Conservation (phyloP, 1,140 invertebrate genomes). For the Macrotrachela quadricornifera region DNA sequence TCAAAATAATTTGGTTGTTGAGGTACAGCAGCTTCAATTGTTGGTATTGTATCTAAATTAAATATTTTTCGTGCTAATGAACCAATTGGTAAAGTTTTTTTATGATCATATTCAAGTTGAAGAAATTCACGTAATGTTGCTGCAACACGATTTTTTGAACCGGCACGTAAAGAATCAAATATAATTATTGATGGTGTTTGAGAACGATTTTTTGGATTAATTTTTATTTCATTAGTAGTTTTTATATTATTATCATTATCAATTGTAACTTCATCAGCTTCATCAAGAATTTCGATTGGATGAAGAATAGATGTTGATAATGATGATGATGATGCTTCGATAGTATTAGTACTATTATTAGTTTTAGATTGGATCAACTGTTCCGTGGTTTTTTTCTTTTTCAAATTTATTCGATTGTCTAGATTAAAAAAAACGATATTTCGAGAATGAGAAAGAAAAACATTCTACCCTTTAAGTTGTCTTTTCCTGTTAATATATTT, state of each 20-base stretch:
- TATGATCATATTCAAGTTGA: conserved; percentile 48
- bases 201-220: not conserved
- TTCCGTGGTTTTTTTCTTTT: too few species aligned
- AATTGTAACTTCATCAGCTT: too few species aligned
- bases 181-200: not conserved
- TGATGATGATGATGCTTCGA: too few species aligned
- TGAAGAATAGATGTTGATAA: too few species aligned
- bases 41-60: conserved; percentile 28
- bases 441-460: too few species aligned
- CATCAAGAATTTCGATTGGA: too few species aligned
- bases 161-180: not conserved
- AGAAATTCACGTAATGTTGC: not conserved
- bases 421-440: too few species aligned
- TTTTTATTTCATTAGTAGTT: not conserved
- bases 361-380: too few species aligned
- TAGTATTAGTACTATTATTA: too few species aligned
- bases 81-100: conserved; percentile 51
- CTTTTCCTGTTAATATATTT: too few species aligned
- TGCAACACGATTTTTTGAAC: not conserved
- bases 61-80: conserved; percentile 37
- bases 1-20: conserved; percentile 90
- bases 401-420: too few species aligned
- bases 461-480: too few species aligned
- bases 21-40: conserved; percentile 62
- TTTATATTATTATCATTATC: not conserved